Conservation (phyloP, 2,797 vertebrate genomes). For the Pseudotriccus pelzelni region DNA sequence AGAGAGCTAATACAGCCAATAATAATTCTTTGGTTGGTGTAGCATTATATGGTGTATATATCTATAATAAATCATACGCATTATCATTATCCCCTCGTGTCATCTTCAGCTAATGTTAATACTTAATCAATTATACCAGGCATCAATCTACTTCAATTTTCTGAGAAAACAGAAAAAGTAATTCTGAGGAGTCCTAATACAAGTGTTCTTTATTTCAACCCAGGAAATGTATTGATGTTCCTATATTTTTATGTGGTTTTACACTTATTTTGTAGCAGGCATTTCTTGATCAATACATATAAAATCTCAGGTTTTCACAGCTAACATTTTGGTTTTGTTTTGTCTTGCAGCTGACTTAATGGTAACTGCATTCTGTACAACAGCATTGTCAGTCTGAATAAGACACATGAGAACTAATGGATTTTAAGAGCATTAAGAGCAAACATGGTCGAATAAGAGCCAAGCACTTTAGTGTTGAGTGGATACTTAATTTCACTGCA, state of each 20-base stretch:
- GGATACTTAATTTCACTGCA: constrained; percentile 6
- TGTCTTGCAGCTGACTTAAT: constrained; percentile 7
- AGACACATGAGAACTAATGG: background rate
- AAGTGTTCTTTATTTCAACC: background rate
- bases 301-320: constrained; percentile 12
- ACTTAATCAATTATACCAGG: constrained; percentile 1
- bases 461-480: background rate
- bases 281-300: constrained; percentile 11
- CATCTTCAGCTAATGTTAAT: constrained; percentile 28
- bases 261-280: background rate
- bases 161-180: background rate
- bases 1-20: background rate
- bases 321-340: constrained; percentile 2
- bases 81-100: background rate
- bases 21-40: background rate
- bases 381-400: background rate
- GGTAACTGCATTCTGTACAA: background rate
- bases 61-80: background rate
- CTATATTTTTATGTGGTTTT: background rate
- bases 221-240: background rate
- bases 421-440: constrained; percentile 33
- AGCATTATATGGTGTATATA: background rate
- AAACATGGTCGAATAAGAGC: background rate
- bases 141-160: background rate
- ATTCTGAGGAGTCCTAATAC: background rate